These are phyloP conservation scores for Leptinotarsa peninsularis DNA, from an alignment of 2,888 invertebrate species.

Conservation along the genomic window DNA sequence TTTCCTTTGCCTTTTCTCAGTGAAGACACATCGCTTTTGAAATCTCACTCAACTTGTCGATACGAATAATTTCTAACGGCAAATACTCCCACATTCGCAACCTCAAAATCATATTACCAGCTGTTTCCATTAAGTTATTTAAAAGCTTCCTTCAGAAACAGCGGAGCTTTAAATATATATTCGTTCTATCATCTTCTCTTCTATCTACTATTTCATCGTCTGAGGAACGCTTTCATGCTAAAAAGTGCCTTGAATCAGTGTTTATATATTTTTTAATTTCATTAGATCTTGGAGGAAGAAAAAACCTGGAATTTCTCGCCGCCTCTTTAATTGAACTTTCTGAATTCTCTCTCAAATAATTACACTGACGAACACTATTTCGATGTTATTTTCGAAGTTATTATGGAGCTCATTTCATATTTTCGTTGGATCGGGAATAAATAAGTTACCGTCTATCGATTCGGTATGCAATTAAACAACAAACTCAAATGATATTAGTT, in stretches of 20 bases:
- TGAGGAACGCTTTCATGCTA: constrained; percentile 2
- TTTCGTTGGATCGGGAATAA: neutral
- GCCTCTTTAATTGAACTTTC: constrained; percentile 7
- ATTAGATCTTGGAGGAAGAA: constrained; percentile 1
- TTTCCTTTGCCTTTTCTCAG: too few species aligned
- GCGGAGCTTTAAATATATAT: constrained; percentile 6
- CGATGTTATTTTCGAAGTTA: neutral
- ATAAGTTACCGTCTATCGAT: neutral
- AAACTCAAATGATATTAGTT: neutral
- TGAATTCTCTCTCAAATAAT: neutral
- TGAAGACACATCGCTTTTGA: too few species aligned
- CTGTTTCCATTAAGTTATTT: constrained; percentile 6
- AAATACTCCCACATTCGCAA: neutral
- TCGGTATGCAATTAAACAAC: neutral
- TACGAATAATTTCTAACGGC: neutral
- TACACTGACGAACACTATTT: constrained; percentile 8
- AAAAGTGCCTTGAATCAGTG: neutral
- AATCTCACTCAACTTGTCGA: too few species aligned
- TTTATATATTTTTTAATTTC: constrained; percentile 11
- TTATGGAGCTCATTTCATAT: constrained; percentile 6
- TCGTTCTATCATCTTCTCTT: constrained; percentile 3
- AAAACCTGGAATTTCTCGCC: constrained; percentile 13
- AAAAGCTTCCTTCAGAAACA: neutral
- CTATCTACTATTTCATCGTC: constrained; percentile 1
- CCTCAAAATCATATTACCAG: neutral